Evolutionary conservation across 2,113 vertebrate genomes (phyloP).

Genomic region (Planiliza haematocheilus): DNA sequence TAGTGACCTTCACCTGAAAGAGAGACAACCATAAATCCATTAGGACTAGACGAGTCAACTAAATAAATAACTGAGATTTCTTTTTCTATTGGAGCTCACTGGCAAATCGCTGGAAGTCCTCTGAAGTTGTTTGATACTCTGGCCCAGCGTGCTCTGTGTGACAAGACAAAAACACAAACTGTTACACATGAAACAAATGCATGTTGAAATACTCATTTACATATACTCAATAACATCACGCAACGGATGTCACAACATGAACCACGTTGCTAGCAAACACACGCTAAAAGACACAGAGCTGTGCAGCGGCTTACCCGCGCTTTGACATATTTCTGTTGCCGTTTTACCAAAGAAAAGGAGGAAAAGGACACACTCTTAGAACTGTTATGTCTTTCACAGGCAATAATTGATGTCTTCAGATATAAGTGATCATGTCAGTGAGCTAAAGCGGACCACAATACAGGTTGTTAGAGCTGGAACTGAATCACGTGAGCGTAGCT

Average conservation of each 20-base stretch:
- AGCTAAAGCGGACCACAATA: too few relatives aligned
- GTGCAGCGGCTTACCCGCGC: constrained; percentile 85
- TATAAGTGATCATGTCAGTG: not conserved
- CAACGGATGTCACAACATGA: constrained; percentile 30
- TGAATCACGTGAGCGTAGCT: accelerated
- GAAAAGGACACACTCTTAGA: not conserved
- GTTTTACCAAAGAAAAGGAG: constrained; percentile 62
- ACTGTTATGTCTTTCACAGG: not conserved
- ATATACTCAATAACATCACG: constrained; percentile 12
- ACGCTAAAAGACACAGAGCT: constrained; percentile 16
- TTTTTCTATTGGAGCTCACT: constrained; percentile 80
- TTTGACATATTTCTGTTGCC: constrained; percentile 90
- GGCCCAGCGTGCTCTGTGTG: constrained; percentile 85
- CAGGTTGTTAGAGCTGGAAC: too few relatives aligned
- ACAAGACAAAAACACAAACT: constrained; percentile 11
- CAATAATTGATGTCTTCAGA: not conserved
- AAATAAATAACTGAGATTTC: not conserved
- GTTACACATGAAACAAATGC: not conserved
- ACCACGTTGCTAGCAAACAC: constrained; percentile 37
- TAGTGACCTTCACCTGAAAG: constrained; percentile 85
- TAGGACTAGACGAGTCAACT: not conserved
- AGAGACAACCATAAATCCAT: not conserved
- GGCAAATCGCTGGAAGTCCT: constrained; percentile 82
- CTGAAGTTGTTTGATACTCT: constrained; percentile 86
- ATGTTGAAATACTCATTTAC: not conserved